phyloP scores from a whole-genome alignment of 2,113 vertebrate genomes.

The Nicator chloris region DNA sequence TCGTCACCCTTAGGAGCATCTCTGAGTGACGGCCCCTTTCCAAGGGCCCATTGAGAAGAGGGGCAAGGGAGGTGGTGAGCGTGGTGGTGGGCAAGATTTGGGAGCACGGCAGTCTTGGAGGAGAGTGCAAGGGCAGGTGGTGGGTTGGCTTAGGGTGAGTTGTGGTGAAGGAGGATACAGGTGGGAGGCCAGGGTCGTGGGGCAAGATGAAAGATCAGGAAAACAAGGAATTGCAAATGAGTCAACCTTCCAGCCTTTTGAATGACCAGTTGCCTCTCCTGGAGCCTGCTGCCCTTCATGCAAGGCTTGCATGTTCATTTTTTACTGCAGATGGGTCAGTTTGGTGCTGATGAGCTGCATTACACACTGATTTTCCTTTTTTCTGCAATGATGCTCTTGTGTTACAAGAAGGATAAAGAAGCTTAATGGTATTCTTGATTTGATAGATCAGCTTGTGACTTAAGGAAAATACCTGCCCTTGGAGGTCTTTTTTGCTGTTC shows the following conservation, averaged over 20 bases:
- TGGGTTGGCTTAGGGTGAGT: neutral
- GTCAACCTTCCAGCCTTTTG: neutral
- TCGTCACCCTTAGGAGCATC: neutral
- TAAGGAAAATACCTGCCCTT: neutral
- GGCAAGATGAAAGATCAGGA: neutral
- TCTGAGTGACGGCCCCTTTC: neutral
- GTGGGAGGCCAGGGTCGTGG: neutral
- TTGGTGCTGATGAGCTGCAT: neutral
- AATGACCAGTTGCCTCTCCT: neutral
- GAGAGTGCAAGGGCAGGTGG: neutral
- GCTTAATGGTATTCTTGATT: neutral
- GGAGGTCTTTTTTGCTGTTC: neutral
- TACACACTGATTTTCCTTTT: neutral
- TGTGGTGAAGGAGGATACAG: neutral
- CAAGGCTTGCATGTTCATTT: neutral
- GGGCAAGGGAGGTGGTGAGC: neutral
- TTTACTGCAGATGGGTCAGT: neutral
- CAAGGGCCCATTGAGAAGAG: accelerated
- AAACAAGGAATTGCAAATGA: neutral
- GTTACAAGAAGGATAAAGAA: neutral
- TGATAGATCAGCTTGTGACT: neutral
- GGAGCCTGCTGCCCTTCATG: neutral
- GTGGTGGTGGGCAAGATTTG: neutral
- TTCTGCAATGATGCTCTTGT: neutral
- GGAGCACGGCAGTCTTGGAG: neutral